Percentiles rank a stretch among this genome's conserved stretches.
Evolutionary conservation across 2,888 invertebrate genomes (phyloP).

Genomic region (Seira musarum): DNA sequence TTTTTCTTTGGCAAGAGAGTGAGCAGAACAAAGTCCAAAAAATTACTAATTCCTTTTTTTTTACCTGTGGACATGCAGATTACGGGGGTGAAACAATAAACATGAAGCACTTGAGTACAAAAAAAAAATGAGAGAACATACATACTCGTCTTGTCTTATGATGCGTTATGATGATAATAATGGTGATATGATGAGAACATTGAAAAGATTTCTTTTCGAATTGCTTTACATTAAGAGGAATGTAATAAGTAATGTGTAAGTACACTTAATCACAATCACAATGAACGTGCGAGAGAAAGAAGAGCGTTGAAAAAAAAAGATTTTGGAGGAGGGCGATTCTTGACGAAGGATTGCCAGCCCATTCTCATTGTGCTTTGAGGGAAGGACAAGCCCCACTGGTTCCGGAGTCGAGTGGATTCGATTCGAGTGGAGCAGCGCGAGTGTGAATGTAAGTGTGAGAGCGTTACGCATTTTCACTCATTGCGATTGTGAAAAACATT

Average conservation of each 20-base stretch:
- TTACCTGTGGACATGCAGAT: conserved; percentile 6
- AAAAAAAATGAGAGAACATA: background rate
- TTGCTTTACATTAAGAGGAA: background rate
- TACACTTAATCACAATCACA: background rate
- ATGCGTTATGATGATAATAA: background rate
- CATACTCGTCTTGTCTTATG: background rate
- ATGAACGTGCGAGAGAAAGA: conserved; percentile 22
- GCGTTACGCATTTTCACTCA: conserved; percentile 63
- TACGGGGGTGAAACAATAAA: background rate
- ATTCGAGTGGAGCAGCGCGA: too few relatives aligned
- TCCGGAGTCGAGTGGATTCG: too few relatives aligned
- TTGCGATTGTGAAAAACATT: too few relatives aligned
- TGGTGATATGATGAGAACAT: background rate
- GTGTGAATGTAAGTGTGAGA: too few relatives aligned
- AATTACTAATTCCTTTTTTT: conserved; percentile 4
- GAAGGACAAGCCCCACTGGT: conserved; percentile 68
- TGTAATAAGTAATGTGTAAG: too few relatives aligned
- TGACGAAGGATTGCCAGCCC: conserved; percentile 69
- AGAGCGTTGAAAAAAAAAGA: conserved; percentile 43
- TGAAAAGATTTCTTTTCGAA: background rate
- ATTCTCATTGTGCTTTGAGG: conserved; percentile 68
- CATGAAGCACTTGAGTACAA: background rate
- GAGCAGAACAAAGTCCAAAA: too few relatives aligned
- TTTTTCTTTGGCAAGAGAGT: too few relatives aligned
- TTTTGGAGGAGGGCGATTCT: conserved; percentile 63